phyloP scores from a whole-genome alignment of 2,113 vertebrate species.

The Dipodomys stephensi region DNA sequence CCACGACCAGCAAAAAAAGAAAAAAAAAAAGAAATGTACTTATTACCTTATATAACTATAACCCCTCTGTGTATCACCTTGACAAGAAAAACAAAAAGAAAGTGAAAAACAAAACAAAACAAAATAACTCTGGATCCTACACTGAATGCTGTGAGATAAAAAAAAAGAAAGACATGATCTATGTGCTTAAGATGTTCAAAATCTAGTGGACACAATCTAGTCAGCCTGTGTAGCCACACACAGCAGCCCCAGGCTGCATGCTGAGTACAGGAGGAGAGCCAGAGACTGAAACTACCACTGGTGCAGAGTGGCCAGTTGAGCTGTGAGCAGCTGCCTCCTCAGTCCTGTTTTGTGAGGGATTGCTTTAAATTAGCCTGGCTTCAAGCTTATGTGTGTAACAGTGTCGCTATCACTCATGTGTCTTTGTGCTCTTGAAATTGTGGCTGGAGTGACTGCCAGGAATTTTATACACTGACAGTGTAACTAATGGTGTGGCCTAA shows the following conservation, averaged over 20 bases:
- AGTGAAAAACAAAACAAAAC: too few species aligned
- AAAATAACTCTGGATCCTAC: too few species aligned
- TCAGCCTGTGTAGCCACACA: background rate
- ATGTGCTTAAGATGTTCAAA: fast-evolving
- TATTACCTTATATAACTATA: too few species aligned
- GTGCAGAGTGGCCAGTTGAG: background rate
- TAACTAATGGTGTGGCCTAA: background rate
- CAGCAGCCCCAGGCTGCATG: fast-evolving
- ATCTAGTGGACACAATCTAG: background rate
- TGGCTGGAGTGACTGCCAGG: background rate
- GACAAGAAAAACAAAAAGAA: too few species aligned
- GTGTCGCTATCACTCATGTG: background rate
- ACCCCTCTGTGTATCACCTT: too few species aligned
- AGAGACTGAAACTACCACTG: background rate
- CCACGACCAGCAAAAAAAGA: too few species aligned
- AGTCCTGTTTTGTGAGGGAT: constrained; percentile 28
- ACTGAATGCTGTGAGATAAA: background rate
- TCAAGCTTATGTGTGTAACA: background rate
- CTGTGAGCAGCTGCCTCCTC: constrained; percentile 41
- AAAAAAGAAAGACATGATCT: background rate
- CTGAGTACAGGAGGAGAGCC: background rate
- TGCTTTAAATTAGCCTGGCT: constrained; percentile 43
- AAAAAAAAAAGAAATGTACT: too few species aligned
- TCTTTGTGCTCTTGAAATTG: background rate
- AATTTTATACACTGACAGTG: background rate